Base-by-base conservation (phyloP, 2,113 vertebrate species). In the Sigmodon hispidus region DNA sequence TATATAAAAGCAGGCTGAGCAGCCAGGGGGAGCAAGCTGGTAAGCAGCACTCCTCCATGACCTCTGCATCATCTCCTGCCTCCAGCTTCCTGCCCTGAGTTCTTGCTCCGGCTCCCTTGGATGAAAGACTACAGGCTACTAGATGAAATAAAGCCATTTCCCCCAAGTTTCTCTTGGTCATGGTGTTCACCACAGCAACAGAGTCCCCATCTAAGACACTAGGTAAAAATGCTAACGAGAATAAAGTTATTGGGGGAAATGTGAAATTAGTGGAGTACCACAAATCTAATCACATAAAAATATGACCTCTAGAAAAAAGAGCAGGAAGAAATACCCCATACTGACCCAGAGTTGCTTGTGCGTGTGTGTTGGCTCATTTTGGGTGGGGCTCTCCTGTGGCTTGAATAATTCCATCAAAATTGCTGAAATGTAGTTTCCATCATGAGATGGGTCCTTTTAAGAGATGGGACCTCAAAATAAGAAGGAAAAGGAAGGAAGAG, bases 241-340 rank as follows among this genome's bases (percentile, higher is more conserved):
- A 72, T 93, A 84, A 70, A 13, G 77, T 77, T 92, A 43, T 19
- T 26, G 29, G 45, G 17, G 29, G 59, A 59, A 48, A 70, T 70
- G 81, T 61, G 87, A 83, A 87, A 87, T 75, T 87, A 87, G n/a
- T 69, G 87, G 50, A 90, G 16, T 21, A 83, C 19, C 21, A 70
- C 10, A 26, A 55, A 2, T 59, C 59, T 34, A 93, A 31, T 16
- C 34, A 40, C 34, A 29, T 75, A 69, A 80, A 80, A 87, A 80
- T 86, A 19, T 57, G 55, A 83, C 6, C 59, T 43, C 63, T 29
- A 89, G 52, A 89, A 85, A 63, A 55, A 85, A 79, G 63, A 65
- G 15, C 31, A 89, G 45, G 65, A 77, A 63, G 40, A 69, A 91
- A 76, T 22, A 45, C 15, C 16, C 26, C 29, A 72, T 1, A 45